phyloP scores from a whole-genome alignment of 2,113 vertebrate genomes.

The Tragelaphus imberbis region DNA sequence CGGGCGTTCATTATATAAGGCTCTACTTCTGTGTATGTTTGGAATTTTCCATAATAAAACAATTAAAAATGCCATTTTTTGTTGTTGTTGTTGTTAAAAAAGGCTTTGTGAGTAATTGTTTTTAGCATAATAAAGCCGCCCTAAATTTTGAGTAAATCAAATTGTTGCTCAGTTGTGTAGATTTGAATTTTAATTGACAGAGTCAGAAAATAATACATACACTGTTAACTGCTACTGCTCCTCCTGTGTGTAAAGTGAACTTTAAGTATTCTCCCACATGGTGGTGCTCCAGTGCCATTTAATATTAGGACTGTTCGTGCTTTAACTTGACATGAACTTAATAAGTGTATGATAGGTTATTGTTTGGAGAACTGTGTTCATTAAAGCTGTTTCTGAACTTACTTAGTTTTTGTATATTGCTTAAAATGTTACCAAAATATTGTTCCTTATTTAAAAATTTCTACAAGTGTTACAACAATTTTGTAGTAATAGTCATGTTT shows the following conservation, averaged over 20 bases:
- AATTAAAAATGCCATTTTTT: background rate
- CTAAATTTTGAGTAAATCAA: background rate
- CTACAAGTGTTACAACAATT: background rate
- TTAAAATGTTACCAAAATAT: background rate
- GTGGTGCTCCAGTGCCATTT: conserved; percentile 30
- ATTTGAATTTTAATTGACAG: conserved; percentile 1
- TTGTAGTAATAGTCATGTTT: background rate
- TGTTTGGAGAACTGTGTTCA: background rate
- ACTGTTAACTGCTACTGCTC: background rate
- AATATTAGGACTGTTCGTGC: background rate
- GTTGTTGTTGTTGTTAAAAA: background rate
- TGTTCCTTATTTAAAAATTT: background rate
- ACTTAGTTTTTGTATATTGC: background rate
- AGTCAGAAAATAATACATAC: background rate
- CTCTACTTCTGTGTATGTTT: background rate
- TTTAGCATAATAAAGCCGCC: background rate
- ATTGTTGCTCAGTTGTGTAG: background rate
- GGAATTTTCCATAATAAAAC: background rate
- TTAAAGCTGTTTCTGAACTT: background rate
- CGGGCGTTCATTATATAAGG: background rate
- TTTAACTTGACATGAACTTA: background rate
- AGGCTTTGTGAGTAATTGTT: background rate
- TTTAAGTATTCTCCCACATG: conserved; percentile 38
- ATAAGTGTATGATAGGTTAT: background rate
- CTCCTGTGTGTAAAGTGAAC: background rate